These are phyloP conservation scores for Hydractinia symbiolongicarpus DNA, from an alignment of 30 jellyfish, hydroid and myxozoan species.

Conservation along the genomic window DNA sequence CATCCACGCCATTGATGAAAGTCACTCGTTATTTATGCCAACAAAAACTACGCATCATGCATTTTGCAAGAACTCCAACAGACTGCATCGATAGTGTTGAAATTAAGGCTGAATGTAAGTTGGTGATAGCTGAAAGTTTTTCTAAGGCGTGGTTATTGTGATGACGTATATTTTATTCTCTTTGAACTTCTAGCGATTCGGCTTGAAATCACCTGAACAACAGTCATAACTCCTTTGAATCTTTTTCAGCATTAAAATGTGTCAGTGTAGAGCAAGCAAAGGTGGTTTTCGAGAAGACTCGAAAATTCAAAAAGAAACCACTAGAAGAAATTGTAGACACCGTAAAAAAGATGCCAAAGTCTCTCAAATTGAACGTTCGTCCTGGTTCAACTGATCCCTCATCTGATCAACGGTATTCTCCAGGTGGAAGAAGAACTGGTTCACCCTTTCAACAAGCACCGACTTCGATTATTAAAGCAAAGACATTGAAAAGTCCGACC, in stretches of 20 bases:
- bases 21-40: conserved; percentile 62
- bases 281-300: conserved; percentile 41
- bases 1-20: conserved; percentile 56
- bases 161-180: neutral
- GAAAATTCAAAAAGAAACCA: conserved; percentile 37
- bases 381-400: conserved; percentile 26
- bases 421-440: conserved; percentile 50
- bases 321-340: conserved; percentile 74
- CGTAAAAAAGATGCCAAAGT: conserved; percentile 71
- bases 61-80: conserved; percentile 67
- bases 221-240: neutral
- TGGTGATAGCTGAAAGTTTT: neutral
- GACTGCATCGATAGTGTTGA: conserved; percentile 54
- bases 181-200: neutral
- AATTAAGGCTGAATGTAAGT: conserved; percentile 59
- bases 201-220: neutral
- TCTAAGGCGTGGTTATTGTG: neutral
- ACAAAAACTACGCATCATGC: conserved; percentile 42
- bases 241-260: conserved; percentile 42
- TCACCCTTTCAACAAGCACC: conserved; percentile 81
- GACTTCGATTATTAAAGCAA: conserved; percentile 56
- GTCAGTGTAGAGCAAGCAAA: conserved; percentile 69
- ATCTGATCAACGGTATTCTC: conserved; percentile 32
- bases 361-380: conserved; percentile 17
- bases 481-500: conserved; percentile 64